phyloP scores from a whole-genome alignment of 2,888 invertebrate species.

The Drosophila phalerata region DNA sequence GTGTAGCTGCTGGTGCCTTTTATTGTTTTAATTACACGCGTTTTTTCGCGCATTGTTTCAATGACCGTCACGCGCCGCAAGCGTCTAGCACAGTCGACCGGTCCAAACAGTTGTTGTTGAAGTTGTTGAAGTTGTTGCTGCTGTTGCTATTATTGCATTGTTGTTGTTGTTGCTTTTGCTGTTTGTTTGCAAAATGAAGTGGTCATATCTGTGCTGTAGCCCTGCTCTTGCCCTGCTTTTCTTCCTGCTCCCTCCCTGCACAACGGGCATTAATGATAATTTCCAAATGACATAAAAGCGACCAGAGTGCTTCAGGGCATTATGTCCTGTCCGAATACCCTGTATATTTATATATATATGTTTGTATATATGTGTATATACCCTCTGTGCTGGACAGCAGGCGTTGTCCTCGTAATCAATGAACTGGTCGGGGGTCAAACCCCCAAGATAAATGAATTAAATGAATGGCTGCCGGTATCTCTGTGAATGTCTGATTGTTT shows the following conservation, averaged over 20 bases:
- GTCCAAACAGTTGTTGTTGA: constrained; percentile 46
- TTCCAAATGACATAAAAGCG: constrained; percentile 76
- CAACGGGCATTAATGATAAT: constrained; percentile 71
- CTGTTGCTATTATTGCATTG: constrained; percentile 4
- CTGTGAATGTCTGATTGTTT: constrained; percentile 11
- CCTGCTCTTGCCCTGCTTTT: neutral
- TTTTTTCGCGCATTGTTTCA: constrained; percentile 77
- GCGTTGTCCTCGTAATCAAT: constrained; percentile 72
- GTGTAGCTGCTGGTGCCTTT: constrained; percentile 55
- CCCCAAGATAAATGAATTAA: constrained; percentile 75
- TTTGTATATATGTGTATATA: neutral
- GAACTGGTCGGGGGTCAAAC: constrained; percentile 55
- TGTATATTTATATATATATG: neutral
- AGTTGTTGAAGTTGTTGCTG: constrained; percentile 12
- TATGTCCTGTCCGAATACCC: constrained; percentile 16
- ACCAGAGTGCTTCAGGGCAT: constrained; percentile 40
- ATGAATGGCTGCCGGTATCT: constrained; percentile 64
- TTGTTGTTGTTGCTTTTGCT: constrained; percentile 34
- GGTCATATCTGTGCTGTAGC: constrained; percentile 65
- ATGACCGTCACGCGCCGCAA: constrained; percentile 76
- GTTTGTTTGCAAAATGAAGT: constrained; percentile 73
- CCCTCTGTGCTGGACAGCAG: constrained; percentile 11
- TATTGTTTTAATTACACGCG: constrained; percentile 78
- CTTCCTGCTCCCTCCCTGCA: neutral
- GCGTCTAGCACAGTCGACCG: constrained; percentile 44